A percentile compares a stretch with the other conserved stretches of the same genome.
These are phyloP conservation scores for Oxyura jamaicensis DNA, from an alignment of 2,113 vertebrate species.

Conservation along the genomic window DNA sequence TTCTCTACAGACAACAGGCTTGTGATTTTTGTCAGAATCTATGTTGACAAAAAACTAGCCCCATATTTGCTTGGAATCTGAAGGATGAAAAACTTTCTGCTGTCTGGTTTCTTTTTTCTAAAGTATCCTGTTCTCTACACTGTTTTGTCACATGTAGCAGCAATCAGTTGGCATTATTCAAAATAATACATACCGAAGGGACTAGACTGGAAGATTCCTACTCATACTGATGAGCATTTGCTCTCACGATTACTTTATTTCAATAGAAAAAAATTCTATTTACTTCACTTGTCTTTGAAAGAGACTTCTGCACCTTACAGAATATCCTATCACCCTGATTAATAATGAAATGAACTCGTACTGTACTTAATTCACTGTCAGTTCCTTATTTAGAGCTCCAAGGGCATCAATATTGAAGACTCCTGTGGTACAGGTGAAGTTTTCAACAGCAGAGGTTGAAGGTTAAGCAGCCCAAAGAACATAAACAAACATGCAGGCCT, in stretches of 20 bases:
- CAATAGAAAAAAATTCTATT: constrained; percentile 26
- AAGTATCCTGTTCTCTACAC: background rate
- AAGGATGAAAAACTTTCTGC: constrained; percentile 1
- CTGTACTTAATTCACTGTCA: constrained; percentile 44
- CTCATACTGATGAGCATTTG: background rate
- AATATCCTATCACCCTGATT: constrained; percentile 10
- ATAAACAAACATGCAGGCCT: background rate
- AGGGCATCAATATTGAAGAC: constrained; percentile 48
- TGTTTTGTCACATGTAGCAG: background rate
- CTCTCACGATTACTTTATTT: constrained; percentile 44
- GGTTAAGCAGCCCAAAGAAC: background rate
- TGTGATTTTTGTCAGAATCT: background rate
- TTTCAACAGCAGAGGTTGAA: background rate
- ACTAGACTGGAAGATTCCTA: background rate
- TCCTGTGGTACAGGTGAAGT: background rate
- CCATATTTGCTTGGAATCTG: background rate
- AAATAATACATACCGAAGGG: background rate
- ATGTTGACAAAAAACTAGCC: background rate
- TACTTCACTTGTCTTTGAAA: constrained; percentile 50
- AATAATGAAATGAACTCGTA: constrained; percentile 64
- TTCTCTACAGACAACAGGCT: background rate
- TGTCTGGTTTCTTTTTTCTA: background rate
- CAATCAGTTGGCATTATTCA: background rate
- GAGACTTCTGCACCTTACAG: constrained; percentile 26
- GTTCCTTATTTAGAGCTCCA: constrained; percentile 21